phyloP scores from a whole-genome alignment of 2,797 vertebrate species.

The Platyrinchus mystaceus region DNA sequence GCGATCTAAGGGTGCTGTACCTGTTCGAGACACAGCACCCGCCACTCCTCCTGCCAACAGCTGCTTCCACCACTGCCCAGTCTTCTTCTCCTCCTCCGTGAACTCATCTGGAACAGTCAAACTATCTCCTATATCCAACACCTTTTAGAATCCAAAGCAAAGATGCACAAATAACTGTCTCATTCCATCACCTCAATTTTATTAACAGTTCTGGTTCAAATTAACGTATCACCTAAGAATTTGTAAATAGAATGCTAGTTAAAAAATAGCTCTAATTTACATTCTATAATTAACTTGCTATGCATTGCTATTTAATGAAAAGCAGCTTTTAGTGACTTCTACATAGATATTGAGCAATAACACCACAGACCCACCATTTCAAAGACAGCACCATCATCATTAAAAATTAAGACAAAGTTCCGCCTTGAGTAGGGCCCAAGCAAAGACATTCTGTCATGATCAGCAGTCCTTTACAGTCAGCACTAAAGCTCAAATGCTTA shows the following conservation, averaged over 20 bases:
- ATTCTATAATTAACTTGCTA: background rate
- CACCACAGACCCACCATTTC: constrained; percentile 75
- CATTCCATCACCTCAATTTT: background rate
- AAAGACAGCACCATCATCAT: constrained; percentile 73
- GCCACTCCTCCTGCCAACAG: constrained; percentile 87
- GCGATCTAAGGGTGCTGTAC: constrained; percentile 90
- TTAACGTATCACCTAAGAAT: background rate
- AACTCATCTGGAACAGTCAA: constrained; percentile 92
- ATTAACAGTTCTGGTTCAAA: background rate
- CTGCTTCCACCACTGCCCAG: constrained; percentile 92
- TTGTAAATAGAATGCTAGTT: background rate
- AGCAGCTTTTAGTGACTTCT: background rate
- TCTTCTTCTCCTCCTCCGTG: constrained; percentile 90
- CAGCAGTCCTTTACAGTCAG: background rate
- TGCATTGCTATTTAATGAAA: background rate
- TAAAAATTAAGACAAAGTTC: constrained; percentile 75
- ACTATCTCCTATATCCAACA: constrained; percentile 93
- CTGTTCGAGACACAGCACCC: constrained; percentile 90
- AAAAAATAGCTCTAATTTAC: background rate
- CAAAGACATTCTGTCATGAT: constrained; percentile 65
- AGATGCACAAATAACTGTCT: background rate
- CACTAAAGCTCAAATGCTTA: constrained; percentile 8
- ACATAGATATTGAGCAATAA: background rate
- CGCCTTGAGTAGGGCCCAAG: constrained; percentile 65
- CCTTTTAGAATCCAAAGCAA: constrained; percentile 73